Evolutionary conservation across 2,797 vertebrate species (phyloP), one percentile per base, ranked within the genome.

Genomic region (Crocidura indochinensis): DNA sequence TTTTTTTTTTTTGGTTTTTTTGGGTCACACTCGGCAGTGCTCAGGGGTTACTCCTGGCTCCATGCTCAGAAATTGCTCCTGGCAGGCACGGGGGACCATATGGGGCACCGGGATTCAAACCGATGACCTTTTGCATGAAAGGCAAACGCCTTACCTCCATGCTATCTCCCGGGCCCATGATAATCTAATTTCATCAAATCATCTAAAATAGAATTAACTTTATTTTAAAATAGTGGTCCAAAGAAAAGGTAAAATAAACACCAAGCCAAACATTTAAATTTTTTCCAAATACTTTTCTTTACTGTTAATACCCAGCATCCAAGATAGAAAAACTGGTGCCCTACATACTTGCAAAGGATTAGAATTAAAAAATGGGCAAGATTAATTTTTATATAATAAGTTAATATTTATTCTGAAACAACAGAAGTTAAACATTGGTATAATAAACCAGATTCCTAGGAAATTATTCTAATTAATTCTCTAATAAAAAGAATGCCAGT

Each of bases 391-490:
- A 84, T 80, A 22, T 85, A 94, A 31, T 38, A 71, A 86, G 1
- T 47, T 92, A 29, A 64, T 75, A 91, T 27, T 77, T 62, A 73
- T 67, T 96, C 29, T 78, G 24, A 51, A 51, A 81, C 14, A 78
- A 62, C 49, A 17, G 15, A 92, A 65, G 38, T 84, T 88, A 73
- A 75, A 64, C 77, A 79, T 27, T 96, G n/a, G 85, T 88, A 9
- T 93, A 85, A 93, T 15, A 69, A 92, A 38, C 5, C 69, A 90
- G 91, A 94, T 84, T 92, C 24, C 76, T 94, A 90, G 14, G 93
- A 9, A 53, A 27, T 75, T 26, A 22, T 85, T 29, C 53, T 10
- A 87, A 47, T 91, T 4, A 71, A 29, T 68, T 65, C 60, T 20
- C 19, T 6, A 20, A 26, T 8, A 17, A 6, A n/a, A 76, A 92